Conservation (phyloP, 2,797 vertebrate species). For the Girardinus metallicus region DNA sequence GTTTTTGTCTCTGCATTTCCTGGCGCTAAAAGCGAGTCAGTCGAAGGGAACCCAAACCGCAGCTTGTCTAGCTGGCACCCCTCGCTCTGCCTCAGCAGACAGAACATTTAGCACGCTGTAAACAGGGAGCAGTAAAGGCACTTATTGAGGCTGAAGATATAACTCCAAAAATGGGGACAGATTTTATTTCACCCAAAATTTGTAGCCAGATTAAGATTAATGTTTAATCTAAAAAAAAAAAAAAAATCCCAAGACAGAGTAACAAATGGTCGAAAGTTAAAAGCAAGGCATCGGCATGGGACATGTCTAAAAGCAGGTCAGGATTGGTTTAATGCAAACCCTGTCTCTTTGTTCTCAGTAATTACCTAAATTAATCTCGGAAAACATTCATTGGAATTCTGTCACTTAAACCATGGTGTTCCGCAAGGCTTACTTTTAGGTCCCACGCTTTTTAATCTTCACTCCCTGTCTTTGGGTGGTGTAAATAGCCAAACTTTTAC, state of each 20-base stretch:
- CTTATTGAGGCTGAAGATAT: slow-evolving; percentile 16
- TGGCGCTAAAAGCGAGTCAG: slow-evolving; percentile 36
- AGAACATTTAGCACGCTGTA: slow-evolving; percentile 40
- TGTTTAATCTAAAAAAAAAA: neutral
- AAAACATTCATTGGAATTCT: neutral
- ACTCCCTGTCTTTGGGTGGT: neutral
- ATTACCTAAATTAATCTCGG: neutral
- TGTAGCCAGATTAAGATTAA: slow-evolving; percentile 1
- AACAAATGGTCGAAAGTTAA: neutral
- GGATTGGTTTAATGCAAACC: neutral
- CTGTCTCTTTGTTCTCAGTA: neutral
- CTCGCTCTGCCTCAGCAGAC: slow-evolving; percentile 25
- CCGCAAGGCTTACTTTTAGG: neutral
- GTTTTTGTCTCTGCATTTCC: slow-evolving; percentile 34
- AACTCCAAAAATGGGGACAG: neutral
- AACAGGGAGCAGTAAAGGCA: slow-evolving; percentile 25
- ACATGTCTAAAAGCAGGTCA: neutral
- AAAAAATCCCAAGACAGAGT: neutral
- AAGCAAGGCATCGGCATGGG: neutral
- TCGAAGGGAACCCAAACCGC: slow-evolving; percentile 27
- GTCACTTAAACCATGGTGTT: neutral
- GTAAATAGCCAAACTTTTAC: too few species aligned
- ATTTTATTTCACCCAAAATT: slow-evolving; percentile 6
- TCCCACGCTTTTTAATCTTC: neutral
- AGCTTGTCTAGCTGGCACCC: slow-evolving; percentile 34